Conservation (phyloP, 2,797 vertebrate species). For the Helostoma temminkii region DNA sequence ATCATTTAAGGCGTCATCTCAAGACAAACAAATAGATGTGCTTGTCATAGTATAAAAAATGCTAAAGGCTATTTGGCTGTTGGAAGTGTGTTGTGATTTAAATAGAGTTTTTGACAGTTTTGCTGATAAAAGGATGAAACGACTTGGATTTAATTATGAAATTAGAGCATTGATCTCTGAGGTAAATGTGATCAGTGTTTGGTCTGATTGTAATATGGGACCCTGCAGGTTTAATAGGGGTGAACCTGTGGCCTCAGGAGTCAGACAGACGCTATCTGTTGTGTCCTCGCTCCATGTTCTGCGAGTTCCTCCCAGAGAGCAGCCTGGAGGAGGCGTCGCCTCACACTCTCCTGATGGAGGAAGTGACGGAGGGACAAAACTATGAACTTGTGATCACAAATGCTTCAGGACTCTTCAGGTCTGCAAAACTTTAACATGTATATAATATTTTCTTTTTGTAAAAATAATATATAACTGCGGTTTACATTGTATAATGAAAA, state of each 20-base stretch:
- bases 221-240: constrained; percentile 87
- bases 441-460: not conserved
- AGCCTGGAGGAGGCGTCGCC: constrained; percentile 74
- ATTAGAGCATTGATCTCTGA: not conserved
- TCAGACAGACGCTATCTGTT: constrained; percentile 86
- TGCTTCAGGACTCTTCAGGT: constrained; percentile 87
- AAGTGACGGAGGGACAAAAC: constrained; percentile 85
- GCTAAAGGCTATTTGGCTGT: too few species aligned
- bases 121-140: not conserved
- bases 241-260: constrained; percentile 90
- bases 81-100: not conserved
- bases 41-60: too few species aligned
- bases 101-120: not conserved
- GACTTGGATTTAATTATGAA: not conserved
- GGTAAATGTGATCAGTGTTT: not conserved
- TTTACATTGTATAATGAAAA: not conserved
- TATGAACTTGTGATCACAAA: constrained; percentile 91
- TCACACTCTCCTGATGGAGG: constrained; percentile 84
- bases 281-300: constrained; percentile 89
- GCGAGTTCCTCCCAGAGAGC: constrained; percentile 88
- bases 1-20: not conserved
- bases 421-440: not conserved
- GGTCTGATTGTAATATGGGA: not conserved
- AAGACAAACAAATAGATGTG: too few species aligned
- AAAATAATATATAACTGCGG: not conserved